These are phyloP conservation scores for Dallia pectoralis DNA, from an alignment of 2,797 vertebrate genomes.

Conservation along the genomic window DNA sequence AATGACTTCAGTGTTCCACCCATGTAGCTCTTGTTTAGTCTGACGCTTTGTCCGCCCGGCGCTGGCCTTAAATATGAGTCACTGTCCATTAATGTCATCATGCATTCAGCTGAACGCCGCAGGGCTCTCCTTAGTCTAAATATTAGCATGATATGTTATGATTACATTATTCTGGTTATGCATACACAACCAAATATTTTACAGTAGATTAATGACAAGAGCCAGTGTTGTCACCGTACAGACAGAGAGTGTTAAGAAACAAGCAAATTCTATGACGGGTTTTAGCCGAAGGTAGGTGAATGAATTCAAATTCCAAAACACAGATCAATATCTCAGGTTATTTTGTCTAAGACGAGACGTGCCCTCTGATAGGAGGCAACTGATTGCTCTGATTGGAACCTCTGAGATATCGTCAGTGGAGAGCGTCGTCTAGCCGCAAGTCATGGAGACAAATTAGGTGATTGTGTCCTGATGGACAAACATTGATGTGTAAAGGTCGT, in stretches of 20 bases:
- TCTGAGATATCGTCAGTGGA: constrained; percentile 37
- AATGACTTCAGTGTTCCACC: constrained; percentile 38
- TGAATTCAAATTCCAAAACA: background rate
- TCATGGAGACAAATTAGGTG: background rate
- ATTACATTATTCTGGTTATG: constrained; percentile 4
- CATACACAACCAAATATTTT: background rate
- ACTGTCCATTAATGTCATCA: constrained; percentile 24
- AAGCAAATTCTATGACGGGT: background rate
- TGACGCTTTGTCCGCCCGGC: background rate
- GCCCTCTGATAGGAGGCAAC: background rate
- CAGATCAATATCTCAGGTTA: background rate
- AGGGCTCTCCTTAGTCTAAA: constrained; percentile 21
- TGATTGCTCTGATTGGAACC: background rate
- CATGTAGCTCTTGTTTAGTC: constrained; percentile 45
- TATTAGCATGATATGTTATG: constrained; percentile 27
- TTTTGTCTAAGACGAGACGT: constrained; percentile 3
- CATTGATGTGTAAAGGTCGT: background rate
- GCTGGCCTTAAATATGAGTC: constrained; percentile 43
- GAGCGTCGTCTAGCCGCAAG: constrained; percentile 12
- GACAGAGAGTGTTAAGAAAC: background rate
- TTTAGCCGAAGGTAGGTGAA: background rate
- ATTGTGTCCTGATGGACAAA: constrained; percentile 7
- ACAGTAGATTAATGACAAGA: constrained; percentile 7
- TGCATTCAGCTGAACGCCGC: constrained; percentile 24
- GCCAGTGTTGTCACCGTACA: constrained; percentile 15